Conservation (phyloP, 2,113 vertebrate species). For the Rhinogobius similis region DNA sequence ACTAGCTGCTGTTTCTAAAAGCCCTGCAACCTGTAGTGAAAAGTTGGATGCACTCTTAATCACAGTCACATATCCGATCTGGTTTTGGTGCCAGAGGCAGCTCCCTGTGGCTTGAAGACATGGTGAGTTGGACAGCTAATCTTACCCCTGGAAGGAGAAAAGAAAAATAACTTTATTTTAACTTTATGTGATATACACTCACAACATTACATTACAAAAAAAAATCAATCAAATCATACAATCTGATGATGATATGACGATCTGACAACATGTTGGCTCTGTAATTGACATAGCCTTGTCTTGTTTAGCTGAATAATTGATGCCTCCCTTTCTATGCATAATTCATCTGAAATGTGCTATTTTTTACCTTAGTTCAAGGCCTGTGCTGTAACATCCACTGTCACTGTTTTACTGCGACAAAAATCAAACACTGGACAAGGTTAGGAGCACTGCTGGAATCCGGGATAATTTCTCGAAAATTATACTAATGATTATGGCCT, state of each 20-base stretch:
- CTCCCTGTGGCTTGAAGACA: conserved; percentile 23
- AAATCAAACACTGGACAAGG: conserved; percentile 16
- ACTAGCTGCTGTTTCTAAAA: conserved; percentile 41
- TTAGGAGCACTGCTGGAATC: conserved; percentile 21
- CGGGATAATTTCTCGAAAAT: conserved; percentile 1
- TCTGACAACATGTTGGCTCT: conserved; percentile 34
- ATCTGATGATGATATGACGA: conserved; percentile 11
- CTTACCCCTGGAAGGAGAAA: conserved; percentile 27
- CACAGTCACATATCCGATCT: conserved; percentile 38
- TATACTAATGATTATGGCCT: background rate
- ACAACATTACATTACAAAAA: background rate
- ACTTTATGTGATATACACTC: background rate
- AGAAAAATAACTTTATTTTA: background rate
- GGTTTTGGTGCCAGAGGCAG: conserved; percentile 36
- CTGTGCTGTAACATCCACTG: conserved; percentile 10
- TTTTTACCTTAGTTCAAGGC: conserved; percentile 31
- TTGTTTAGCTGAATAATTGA: conserved; percentile 63
- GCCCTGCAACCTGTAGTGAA: conserved; percentile 34
- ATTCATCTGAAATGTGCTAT: conserved; percentile 54
- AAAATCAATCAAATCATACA: background rate
- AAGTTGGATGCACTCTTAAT: conserved; percentile 32
- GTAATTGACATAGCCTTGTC: conserved; percentile 53
- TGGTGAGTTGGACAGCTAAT: conserved; percentile 38
- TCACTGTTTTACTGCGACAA: conserved; percentile 18
- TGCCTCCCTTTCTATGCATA: conserved; percentile 44